Evolutionary conservation across 2,797 vertebrate genomes (phyloP), one percentile per base, ranked within the genome.

Genomic region (Cynodonichthys magdalenae): DNA sequence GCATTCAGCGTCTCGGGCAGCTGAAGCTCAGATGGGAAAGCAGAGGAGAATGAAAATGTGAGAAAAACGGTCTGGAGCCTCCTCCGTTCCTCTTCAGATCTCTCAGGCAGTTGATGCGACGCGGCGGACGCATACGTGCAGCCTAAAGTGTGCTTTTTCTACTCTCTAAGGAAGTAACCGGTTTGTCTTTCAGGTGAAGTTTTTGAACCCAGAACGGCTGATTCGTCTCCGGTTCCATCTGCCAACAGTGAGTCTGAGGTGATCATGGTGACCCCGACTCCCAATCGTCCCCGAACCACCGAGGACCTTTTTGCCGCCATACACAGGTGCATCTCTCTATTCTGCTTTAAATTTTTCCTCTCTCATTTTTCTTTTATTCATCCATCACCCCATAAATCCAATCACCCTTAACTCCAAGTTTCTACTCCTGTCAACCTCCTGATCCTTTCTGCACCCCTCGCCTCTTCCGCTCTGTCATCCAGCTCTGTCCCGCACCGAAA

Each of bases 231-330:
- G 6, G 86, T 90, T 54, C 87, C 83, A 10, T 81, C 85, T 15
- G 79, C 79, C 71, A 90, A 87, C 84, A 89, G 89, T 75, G 91
- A 93, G 9, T 79, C 81, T 8, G 57, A 59, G 2, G 86, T 91
- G 1, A 93, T 92, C 63, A 92, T 93, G 92, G 93, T 95, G 85
- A 93, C 96, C 68, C 97, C 98, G 69, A 92, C 95, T 59, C 95
- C 97, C 56, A 92, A 93, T 0, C 93, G 95, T 82, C 94, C 95
- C 52, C 94, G 96, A 68, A 99, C 98, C 70, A 99, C 96, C 0
- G 97, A 99, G 84, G 98, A 99, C 91, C 96, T 99, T 50, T 99
- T 99, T 53, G 97, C 98, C 36, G 96, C 90, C 71, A 99, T 99
- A 88, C 98, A 99, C 95, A 98, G 97, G 98, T 99, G 14, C 0